Base-by-base conservation (phyloP, 2,888 invertebrate genomes). In the Sepiola atlantica region DNA sequence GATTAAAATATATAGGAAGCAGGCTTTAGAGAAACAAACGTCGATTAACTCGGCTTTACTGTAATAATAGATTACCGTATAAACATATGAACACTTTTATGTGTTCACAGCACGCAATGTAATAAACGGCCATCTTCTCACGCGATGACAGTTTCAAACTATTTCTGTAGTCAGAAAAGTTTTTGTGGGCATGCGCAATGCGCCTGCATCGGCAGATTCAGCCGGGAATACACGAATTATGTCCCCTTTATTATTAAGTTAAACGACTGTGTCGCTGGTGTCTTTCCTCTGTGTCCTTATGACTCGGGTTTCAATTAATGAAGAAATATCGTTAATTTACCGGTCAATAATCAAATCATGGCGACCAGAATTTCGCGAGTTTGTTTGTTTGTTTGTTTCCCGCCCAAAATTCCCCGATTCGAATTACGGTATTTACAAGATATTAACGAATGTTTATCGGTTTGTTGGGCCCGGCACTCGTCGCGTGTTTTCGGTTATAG, bases 231-330 rank as follows among this genome's bases (percentile, higher is more conserved):
- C n/a, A 32, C 77, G 77, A 77, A 77, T 77, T 77, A 77, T 77
- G 77, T 77, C 77, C 77, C 77, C 77, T 77, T 45, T 77, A n/a
- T 77, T 77, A 77, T 77, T 77, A 77, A 77, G 77, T 77, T 77
- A 77, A 14, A n/a, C 0, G 32, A n/a, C 16, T 77, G 16, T 77
- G 14, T n/a, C 16, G n/a, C n/a, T 32, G n/a, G 14, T 77, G 77
- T 32, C n/a, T 18, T 2, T 8, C 32, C n/a, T 77, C 77, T n/a
- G 77, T n/a, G 77, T 77, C n/a, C 77, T 12, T n/a, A 77, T 16
- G 77, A 32, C 77, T 77, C 77, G 32, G 18, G n/a, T 77, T 77
- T 77, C 77, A 77, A 77, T 77, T 77, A 77, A 77, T 77, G 77
- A 77, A 77, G 32, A 77, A 77, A 77, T n/a, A 77, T 77, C n/a